A percentile compares a stretch with the other conserved stretches of the same genome.
These are phyloP conservation scores for Cephus cinctus DNA, from an alignment of 1,140 invertebrate genomes.

Conservation along the genomic window DNA sequence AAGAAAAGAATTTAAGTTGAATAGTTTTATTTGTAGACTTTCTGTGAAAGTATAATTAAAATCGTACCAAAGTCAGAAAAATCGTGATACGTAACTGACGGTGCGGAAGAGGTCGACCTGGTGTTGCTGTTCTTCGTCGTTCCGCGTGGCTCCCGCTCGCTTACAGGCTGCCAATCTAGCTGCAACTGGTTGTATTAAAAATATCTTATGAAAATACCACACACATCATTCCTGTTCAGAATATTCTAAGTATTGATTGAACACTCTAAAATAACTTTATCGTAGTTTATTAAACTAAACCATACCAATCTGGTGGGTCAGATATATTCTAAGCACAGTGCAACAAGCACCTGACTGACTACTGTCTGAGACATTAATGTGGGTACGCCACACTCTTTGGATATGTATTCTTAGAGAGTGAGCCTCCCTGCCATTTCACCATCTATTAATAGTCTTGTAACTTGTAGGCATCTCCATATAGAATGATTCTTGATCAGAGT, in stretches of 20 bases:
- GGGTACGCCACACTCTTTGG: too few species aligned
- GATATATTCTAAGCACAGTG: too few species aligned
- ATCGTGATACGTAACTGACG: slow-evolving; percentile 31
- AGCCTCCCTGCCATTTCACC: slow-evolving; percentile 37
- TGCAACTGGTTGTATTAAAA: slow-evolving; percentile 14
- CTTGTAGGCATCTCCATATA: too few species aligned
- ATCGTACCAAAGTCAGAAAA: slow-evolving; percentile 35
- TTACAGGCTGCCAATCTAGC: slow-evolving; percentile 39
- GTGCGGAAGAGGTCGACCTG: slow-evolving; percentile 26
- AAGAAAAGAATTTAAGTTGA: slow-evolving; percentile 9
- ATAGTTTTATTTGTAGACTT: not conserved
- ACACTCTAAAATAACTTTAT: not conserved
- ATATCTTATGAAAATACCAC: not conserved
- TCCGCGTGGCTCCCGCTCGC: slow-evolving; percentile 27
- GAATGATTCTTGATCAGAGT: too few species aligned
- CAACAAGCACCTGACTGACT: too few species aligned
- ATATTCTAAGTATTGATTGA: not conserved
- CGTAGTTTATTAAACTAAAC: too few species aligned
- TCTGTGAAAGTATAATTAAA: slow-evolving; percentile 3
- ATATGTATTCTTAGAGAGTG: slow-evolving; percentile 47
- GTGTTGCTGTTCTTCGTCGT: slow-evolving; percentile 42
- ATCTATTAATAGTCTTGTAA: slow-evolving; percentile 45
- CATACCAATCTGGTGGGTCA: too few species aligned
- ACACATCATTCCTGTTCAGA: not conserved
- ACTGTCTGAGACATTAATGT: too few species aligned